Conservation (phyloP, 30 jellyfish, hydroid and myxozoan genomes). For the Aurelia coerulea region DNA sequence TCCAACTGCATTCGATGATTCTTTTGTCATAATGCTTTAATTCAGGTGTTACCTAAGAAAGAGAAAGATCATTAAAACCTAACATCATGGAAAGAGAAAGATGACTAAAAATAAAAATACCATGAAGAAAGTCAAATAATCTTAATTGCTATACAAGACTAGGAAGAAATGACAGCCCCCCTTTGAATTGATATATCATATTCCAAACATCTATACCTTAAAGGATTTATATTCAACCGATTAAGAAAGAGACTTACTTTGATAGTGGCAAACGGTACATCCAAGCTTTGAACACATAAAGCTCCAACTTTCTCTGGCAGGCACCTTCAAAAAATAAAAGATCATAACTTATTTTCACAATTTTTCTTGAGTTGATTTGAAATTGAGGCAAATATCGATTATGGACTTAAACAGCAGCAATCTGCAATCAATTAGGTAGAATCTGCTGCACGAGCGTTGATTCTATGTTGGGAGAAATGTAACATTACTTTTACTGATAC, state of each 20-base stretch:
- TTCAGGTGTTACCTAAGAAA: conserved; percentile 76
- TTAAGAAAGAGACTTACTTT: conserved; percentile 41
- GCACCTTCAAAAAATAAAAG: conserved; percentile 50
- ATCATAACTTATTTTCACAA: not conserved
- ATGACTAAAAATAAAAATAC: not conserved
- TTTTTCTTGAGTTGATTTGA: too few species aligned
- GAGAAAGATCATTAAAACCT: not conserved
- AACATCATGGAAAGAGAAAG: not conserved
- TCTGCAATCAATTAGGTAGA: too few species aligned
- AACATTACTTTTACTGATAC: too few species aligned
- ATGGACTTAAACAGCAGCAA: too few species aligned
- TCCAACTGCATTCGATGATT: conserved; percentile 94
- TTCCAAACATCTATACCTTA: too few species aligned
- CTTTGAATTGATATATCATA: not conserved
- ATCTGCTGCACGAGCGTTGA: too few species aligned
- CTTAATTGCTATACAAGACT: not conserved
- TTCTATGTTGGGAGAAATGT: too few species aligned
- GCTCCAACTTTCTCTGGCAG: conserved; percentile 89
- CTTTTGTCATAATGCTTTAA: conserved; percentile 82
- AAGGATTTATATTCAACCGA: too few species aligned
- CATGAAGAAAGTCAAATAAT: not conserved
- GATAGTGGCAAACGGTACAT: conserved; percentile 79
- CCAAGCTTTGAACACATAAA: conserved; percentile 71
- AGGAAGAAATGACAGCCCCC: not conserved
- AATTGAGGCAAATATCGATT: too few species aligned